A percentile compares a stretch with the other conserved stretches of the same genome.
Conservation (phyloP, 2,113 vertebrate genomes). For the Caracal caracal region DNA sequence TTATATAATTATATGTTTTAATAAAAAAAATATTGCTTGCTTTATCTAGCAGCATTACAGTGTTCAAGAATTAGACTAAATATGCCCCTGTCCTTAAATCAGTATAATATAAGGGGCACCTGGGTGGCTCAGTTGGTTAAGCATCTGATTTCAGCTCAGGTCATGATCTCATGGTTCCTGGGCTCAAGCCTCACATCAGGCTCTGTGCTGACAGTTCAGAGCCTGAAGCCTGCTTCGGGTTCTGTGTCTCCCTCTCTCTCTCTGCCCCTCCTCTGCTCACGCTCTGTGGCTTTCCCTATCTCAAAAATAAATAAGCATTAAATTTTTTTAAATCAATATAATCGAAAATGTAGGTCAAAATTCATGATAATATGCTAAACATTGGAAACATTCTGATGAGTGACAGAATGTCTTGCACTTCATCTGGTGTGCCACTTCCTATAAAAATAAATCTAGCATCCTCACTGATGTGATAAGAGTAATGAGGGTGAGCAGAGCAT, state of each 20-base stretch:
- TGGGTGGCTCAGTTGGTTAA: no score
- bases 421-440: neutral
- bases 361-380: neutral
- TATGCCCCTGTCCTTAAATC: neutral
- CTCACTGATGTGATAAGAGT: neutral
- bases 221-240: no score
- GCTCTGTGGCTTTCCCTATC: no score
- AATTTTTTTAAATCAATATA: neutral
- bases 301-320: no score
- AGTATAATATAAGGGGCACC: neutral
- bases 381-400: neutral
- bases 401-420: neutral
- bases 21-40: neutral
- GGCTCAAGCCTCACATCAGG: no score
- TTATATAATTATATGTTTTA: slow-evolving; percentile 21
- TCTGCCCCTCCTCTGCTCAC: no score
- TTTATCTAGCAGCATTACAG: neutral
- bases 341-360: slow-evolving; percentile 40
- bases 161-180: no score
- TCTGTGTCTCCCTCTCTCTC: no score
- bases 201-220: no score
- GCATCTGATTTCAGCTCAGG: no score
- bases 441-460: neutral
- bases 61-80: neutral
- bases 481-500: neutral